These are phyloP conservation scores for Coendou prehensilis DNA, from an alignment of 2,797 vertebrate species.

Conservation along the genomic window DNA sequence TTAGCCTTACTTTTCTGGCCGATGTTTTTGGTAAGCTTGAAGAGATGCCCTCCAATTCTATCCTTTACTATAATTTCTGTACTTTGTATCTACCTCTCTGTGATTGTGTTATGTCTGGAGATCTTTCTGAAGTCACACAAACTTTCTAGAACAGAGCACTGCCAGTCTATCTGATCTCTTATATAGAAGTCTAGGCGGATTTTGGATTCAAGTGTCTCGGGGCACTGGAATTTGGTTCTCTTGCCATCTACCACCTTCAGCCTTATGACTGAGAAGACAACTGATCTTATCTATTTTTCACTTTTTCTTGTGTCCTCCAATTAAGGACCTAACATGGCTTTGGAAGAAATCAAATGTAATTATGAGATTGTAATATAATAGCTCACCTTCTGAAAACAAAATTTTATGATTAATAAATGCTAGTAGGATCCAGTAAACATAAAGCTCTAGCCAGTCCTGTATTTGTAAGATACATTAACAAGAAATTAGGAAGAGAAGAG, in stretches of 20 bases:
- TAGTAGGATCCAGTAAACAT: slow-evolving; percentile 30
- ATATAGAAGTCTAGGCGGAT: neutral
- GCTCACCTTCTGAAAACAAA: slow-evolving; percentile 63
- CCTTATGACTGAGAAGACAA: neutral
- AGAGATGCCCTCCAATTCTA: neutral
- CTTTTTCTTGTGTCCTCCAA: neutral
- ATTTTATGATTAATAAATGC: slow-evolving; percentile 59
- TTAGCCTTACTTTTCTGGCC: neutral
- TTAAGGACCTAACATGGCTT: neutral
- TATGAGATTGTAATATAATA: slow-evolving; percentile 29
- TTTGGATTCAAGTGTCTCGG: neutral
- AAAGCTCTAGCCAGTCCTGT: neutral
- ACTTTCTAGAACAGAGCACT: neutral
- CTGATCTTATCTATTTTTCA: neutral
- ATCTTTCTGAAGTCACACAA: neutral
- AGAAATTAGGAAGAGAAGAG: slow-evolving; percentile 61
- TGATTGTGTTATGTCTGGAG: neutral
- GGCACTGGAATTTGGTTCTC: neutral
- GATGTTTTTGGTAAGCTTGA: neutral
- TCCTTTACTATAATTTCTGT: neutral
- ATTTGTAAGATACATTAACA: slow-evolving; percentile 59
- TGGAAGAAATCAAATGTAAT: neutral
- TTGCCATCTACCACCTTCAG: neutral
- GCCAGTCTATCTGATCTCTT: neutral
- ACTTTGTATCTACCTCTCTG: neutral